These are phyloP conservation scores for Nasonovia ribisnigri DNA, from an alignment of 2,888 invertebrate species.

Conservation along the genomic window DNA sequence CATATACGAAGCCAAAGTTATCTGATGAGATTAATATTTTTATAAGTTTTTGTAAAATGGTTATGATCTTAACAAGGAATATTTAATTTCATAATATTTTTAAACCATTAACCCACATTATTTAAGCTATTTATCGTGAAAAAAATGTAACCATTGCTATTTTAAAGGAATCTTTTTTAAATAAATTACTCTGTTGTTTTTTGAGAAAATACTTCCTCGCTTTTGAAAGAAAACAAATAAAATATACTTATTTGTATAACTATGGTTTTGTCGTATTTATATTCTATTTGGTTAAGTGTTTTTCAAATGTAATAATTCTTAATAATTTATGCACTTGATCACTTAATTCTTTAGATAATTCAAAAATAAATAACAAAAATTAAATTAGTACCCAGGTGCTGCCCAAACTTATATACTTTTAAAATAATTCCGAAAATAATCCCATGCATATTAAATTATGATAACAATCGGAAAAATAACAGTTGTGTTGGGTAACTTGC, in stretches of 20 bases:
- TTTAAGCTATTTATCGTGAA: neutral
- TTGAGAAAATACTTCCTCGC: neutral
- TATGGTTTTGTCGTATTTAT: neutral
- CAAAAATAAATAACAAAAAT: neutral
- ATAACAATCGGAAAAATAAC: slow-evolving; percentile 35
- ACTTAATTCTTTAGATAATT: neutral
- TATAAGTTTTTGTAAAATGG: slow-evolving; percentile 24
- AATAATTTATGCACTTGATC: neutral
- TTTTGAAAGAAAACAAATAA: neutral
- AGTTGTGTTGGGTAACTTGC: slow-evolving; percentile 13
- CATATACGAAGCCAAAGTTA: slow-evolving; percentile 50
- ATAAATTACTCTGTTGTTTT: neutral
- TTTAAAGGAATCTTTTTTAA: neutral
- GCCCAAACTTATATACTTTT: neutral
- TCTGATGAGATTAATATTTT: slow-evolving; percentile 56
- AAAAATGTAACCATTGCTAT: neutral
- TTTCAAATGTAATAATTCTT: neutral
- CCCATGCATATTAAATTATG: neutral
- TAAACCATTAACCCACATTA: neutral
- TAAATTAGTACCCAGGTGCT: neutral
- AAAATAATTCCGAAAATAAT: neutral
- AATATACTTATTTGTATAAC: neutral
- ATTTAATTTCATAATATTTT: slow-evolving; percentile 38
- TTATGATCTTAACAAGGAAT: slow-evolving; percentile 9
- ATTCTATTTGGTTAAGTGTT: neutral